Percentiles rank a stretch among this genome's conserved stretches.
phyloP scores from a whole-genome alignment of 2,888 invertebrate species.

The Scaptomyza reducta region DNA sequence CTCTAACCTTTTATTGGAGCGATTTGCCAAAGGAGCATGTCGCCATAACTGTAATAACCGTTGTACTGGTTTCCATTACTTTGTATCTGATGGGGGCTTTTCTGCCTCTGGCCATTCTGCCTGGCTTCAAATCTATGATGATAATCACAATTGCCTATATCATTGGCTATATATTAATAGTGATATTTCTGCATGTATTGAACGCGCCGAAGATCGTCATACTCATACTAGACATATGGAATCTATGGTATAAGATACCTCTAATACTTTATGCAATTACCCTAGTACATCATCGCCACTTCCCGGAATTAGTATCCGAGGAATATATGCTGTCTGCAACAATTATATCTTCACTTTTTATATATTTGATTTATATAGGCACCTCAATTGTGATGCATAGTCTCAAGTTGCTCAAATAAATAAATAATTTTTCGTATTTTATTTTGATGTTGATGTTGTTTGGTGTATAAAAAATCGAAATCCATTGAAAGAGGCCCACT shows the following conservation, averaged over 20 bases:
- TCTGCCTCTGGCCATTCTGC: constrained; percentile 38
- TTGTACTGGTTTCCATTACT: background rate
- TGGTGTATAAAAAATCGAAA: too few relatives aligned
- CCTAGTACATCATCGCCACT: constrained; percentile 45
- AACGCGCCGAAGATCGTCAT: background rate
- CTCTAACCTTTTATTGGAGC: constrained; percentile 28
- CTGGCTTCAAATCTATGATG: constrained; percentile 27
- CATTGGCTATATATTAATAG: constrained; percentile 17
- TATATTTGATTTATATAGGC: constrained; percentile 26
- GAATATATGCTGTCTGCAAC: constrained; percentile 47
- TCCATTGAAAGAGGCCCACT: background rate
- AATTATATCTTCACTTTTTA: constrained; percentile 30
- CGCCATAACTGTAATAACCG: background rate
- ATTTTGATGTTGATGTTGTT: background rate
- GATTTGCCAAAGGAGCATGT: background rate
- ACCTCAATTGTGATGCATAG: background rate
- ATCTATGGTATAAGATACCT: constrained; percentile 16
- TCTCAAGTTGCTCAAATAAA: background rate
- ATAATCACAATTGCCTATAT: constrained; percentile 15
- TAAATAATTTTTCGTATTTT: too few relatives aligned
- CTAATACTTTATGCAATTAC: constrained; percentile 30
- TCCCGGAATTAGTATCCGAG: background rate
- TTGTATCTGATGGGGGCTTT: constrained; percentile 23
- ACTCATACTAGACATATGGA: constrained; percentile 7
- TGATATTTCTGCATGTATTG: constrained; percentile 6